Percentiles rank a stretch among this genome's conserved stretches.
phyloP scores from a whole-genome alignment of 2,113 vertebrate species.

The Prinia subflava region DNA sequence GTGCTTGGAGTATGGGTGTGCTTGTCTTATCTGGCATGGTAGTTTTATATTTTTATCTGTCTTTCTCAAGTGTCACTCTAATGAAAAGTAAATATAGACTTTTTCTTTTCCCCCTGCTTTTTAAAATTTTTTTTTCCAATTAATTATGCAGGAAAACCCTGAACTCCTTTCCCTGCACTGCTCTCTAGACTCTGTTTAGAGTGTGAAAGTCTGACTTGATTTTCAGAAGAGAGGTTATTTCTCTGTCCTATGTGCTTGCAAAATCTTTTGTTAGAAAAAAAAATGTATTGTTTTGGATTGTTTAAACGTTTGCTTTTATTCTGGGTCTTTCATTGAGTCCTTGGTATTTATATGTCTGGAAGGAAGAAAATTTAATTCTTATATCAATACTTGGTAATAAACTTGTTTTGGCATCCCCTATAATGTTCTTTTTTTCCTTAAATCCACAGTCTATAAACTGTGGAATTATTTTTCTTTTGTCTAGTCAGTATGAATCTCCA shows the following conservation, averaged over 20 bases:
- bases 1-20: neutral
- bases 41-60: neutral
- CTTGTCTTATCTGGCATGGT: neutral
- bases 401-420: neutral
- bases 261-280: neutral
- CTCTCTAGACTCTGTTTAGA: neutral
- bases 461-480: neutral
- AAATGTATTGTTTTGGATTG: neutral
- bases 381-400: neutral
- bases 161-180: neutral
- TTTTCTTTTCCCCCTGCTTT: neutral
- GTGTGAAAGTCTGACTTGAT: neutral
- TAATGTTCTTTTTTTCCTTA: neutral
- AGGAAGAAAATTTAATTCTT: neutral
- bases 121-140: rapidly evolving
- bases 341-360: neutral
- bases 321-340: neutral
- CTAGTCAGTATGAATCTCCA: neutral
- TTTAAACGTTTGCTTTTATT: neutral
- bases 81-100: neutral
- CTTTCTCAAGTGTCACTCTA: neutral
- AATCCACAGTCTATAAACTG: neutral
- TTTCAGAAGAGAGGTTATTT: neutral
- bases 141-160: neutral
- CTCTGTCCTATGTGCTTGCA: neutral